Evolutionary conservation across 2,888 invertebrate genomes (phyloP).

Genomic region (Ceramica pisi): DNA sequence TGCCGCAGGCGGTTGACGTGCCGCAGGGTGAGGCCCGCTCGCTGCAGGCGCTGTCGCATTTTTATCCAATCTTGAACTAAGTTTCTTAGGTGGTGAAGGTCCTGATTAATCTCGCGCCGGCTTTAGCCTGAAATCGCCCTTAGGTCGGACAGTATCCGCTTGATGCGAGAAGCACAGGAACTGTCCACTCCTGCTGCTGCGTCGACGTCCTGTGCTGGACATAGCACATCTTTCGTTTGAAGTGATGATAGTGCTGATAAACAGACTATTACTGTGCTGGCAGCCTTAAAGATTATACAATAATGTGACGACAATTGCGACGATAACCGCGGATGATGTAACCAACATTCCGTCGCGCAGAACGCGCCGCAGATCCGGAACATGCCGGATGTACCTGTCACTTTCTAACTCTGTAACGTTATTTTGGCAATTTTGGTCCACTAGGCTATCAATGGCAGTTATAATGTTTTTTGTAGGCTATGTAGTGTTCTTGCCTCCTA

Average conservation of each 20-base stretch:
- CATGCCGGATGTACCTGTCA: constrained; percentile 77
- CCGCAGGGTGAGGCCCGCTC: too few species aligned
- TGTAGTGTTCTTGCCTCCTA: background rate
- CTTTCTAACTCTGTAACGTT: constrained; percentile 73
- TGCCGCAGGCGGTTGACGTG: too few species aligned
- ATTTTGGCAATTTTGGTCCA: constrained; percentile 67
- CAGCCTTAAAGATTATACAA: constrained; percentile 21
- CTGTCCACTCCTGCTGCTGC: too few species aligned
- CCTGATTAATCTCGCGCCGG: too few species aligned
- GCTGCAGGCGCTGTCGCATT: too few species aligned
- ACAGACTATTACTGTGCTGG: constrained; percentile 5
- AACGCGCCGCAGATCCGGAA: constrained; percentile 77
- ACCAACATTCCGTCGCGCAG: constrained; percentile 71
- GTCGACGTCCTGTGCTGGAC: too few species aligned
- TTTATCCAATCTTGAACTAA: too few species aligned
- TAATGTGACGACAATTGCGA: constrained; percentile 61
- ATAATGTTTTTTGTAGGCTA: background rate
- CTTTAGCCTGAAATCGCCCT: too few species aligned
- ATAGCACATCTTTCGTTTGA: background rate
- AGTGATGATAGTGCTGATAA: background rate
- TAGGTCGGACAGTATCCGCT: too few species aligned
- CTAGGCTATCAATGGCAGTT: constrained; percentile 24
- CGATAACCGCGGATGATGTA: constrained; percentile 70
- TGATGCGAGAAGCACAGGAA: background rate
- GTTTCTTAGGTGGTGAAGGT: too few species aligned